A percentile compares a stretch with the other conserved stretches of the same genome.
Evolutionary conservation across 2,888 invertebrate species (phyloP).

Genomic region (Unio pictorum): DNA sequence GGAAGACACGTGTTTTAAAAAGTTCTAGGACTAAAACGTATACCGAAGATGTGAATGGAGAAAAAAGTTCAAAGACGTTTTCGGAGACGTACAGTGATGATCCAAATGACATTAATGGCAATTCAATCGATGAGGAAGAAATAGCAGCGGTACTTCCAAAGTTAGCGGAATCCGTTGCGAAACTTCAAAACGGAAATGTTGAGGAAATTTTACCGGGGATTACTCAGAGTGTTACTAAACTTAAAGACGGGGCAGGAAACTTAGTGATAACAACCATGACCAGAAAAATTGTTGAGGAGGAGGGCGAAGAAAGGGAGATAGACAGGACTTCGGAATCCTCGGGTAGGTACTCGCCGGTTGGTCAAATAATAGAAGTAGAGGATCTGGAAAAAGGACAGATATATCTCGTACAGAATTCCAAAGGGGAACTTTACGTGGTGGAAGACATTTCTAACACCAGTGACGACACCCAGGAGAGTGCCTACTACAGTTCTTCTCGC

Average conservation of each 20-base stretch:
- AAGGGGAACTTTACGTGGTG: constrained; percentile 49
- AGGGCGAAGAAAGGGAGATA: constrained; percentile 21
- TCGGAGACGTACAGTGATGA: not conserved
- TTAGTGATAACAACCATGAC: constrained; percentile 47
- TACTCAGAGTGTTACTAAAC: constrained; percentile 41
- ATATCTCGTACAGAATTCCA: constrained; percentile 47
- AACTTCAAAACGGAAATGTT: constrained; percentile 34
- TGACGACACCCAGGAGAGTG: constrained; percentile 44
- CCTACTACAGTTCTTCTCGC: constrained; percentile 37
- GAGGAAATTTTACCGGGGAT: constrained; percentile 49
- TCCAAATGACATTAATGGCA: constrained; percentile 26
- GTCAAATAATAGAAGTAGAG: constrained; percentile 29
- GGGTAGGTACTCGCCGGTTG: constrained; percentile 20
- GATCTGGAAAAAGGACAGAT: constrained; percentile 35
- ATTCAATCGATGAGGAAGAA: constrained; percentile 30
- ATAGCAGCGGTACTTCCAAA: constrained; percentile 25
- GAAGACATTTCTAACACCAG: constrained; percentile 41
- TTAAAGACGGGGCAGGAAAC: constrained; percentile 40
- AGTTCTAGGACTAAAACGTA: not conserved
- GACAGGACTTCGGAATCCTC: constrained; percentile 7
- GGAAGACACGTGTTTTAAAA: no score
- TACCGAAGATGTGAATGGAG: not conserved
- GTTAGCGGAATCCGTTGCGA: constrained; percentile 37
- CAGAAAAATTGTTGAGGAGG: constrained; percentile 42
- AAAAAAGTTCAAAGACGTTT: constrained; percentile 1